Evolutionary conservation across 2,113 vertebrate genomes (phyloP).

Genomic region (Apteryx mantelli): DNA sequence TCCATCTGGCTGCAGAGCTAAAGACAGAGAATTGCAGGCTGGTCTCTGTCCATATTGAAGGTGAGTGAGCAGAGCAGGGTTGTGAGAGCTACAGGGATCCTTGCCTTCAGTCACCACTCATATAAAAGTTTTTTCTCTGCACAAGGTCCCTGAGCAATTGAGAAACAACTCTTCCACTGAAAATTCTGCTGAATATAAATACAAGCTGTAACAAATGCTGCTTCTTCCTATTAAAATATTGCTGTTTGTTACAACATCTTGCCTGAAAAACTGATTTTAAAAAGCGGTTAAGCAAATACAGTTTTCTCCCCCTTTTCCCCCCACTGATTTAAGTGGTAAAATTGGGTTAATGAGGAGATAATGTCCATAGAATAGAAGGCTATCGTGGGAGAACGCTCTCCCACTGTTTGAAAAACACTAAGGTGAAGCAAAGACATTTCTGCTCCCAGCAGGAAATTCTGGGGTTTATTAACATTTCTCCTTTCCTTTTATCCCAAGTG

Average conservation of each 20-base stretch:
- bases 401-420: not conserved
- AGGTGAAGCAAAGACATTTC: not conserved
- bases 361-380: not conserved
- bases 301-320: not conserved
- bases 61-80: not conserved
- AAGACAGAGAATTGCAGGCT: not conserved
- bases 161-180: not conserved
- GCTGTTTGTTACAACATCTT: not conserved
- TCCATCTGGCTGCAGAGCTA: not conserved
- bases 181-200: not conserved
- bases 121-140: not conserved
- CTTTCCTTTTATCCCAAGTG: not conserved
- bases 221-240: not conserved
- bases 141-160: not conserved
- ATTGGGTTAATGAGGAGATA: not conserved
- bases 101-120: not conserved
- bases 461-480: not conserved
- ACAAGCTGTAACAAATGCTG: not conserved
- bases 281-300: not conserved
- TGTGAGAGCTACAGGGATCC: not conserved
- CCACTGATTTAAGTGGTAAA: not conserved
- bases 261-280: not conserved
- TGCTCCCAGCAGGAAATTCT: not conserved
- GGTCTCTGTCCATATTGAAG: not conserved
- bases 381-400: not conserved